These are phyloP conservation scores for Falco biarmicus DNA, from an alignment of 2,797 vertebrate genomes.

Conservation along the genomic window DNA sequence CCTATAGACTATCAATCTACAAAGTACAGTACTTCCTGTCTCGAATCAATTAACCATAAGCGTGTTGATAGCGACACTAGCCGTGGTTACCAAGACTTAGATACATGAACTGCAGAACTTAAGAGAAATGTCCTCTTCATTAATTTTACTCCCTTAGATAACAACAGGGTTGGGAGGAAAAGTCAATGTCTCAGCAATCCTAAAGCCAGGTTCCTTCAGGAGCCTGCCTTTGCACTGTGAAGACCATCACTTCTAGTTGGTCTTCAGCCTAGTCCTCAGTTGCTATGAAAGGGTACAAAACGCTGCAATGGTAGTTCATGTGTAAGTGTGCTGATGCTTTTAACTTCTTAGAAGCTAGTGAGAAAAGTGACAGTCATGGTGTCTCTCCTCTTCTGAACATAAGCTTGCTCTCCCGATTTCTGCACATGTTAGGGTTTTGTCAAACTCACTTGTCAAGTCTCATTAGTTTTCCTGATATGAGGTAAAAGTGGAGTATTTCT, in stretches of 20 bases:
- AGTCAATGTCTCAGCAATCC: neutral
- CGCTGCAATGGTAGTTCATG: fast-evolving
- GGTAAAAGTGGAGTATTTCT: neutral
- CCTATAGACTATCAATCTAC: too few species aligned
- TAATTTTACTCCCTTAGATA: too few species aligned
- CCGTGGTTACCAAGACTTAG: too few species aligned
- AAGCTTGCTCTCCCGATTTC: neutral
- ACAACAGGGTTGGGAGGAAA: neutral
- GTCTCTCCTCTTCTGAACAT: neutral
- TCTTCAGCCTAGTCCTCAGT: neutral
- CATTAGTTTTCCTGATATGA: neutral
- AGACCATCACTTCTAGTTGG: neutral
- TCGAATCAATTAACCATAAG: too few species aligned
- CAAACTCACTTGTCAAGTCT: neutral
- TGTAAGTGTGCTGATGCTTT: neutral
- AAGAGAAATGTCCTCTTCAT: too few species aligned
- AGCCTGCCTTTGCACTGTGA: neutral
- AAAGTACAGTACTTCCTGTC: too few species aligned
- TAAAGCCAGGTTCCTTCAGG: neutral
- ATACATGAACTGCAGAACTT: too few species aligned
- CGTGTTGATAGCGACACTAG: too few species aligned
- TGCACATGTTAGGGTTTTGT: neutral
- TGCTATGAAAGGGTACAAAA: neutral
- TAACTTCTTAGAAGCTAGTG: neutral
- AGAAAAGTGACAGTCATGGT: neutral